These are phyloP conservation scores for Amiota minor DNA, from an alignment of 2,888 invertebrate genomes.

Conservation along the genomic window DNA sequence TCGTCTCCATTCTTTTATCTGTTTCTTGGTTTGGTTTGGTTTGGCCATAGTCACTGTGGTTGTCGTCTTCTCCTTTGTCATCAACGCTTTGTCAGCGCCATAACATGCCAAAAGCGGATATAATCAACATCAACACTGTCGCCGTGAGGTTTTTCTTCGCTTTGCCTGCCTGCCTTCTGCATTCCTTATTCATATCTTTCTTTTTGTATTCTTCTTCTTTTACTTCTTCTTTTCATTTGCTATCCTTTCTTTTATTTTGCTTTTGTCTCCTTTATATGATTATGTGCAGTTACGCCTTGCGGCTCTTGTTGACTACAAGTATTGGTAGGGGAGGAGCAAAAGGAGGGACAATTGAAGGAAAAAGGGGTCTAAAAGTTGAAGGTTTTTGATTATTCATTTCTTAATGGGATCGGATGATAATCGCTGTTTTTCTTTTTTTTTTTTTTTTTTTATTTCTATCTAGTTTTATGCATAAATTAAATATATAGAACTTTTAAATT, in stretches of 20 bases:
- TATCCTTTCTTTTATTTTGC: background rate
- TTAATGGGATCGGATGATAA: background rate
- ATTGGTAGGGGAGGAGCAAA: background rate
- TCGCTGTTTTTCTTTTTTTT: too few species aligned
- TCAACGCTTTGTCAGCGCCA: conserved; percentile 14
- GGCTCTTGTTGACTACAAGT: conserved; percentile 1
- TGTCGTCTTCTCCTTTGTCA: background rate
- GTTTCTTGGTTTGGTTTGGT: background rate
- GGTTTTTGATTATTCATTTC: background rate
- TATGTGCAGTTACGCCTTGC: conserved; percentile 13
- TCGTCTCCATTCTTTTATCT: background rate
- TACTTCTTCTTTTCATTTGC: background rate
- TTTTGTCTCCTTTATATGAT: conserved; percentile 6
- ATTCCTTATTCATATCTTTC: background rate
- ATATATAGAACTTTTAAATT: too few species aligned
- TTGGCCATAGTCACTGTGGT: background rate
- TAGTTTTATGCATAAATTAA: too few species aligned
- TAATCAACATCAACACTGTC: conserved; percentile 34
- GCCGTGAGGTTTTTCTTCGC: conserved; percentile 26
- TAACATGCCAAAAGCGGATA: conserved; percentile 30
- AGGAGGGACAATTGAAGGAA: background rate
- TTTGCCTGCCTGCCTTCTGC: conserved; percentile 1
- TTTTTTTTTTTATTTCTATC: too few species aligned
- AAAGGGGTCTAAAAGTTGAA: background rate
- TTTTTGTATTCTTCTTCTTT: background rate